Percentiles rank a stretch among this genome's conserved stretches.
These are phyloP conservation scores for Palloptera scutellata DNA, from an alignment of 2,888 invertebrate species.

Conservation along the genomic window DNA sequence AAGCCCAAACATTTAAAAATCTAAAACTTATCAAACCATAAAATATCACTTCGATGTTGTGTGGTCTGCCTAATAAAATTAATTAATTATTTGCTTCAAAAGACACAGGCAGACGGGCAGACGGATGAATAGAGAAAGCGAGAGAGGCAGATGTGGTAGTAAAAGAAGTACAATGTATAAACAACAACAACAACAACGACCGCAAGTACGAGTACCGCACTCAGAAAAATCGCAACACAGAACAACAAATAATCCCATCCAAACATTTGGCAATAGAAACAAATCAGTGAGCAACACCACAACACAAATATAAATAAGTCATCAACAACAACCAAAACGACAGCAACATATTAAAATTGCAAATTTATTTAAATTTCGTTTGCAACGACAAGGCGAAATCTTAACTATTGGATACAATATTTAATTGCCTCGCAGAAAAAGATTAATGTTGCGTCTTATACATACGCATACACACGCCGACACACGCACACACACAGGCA, in stretches of 20 bases:
- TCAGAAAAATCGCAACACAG: conserved; percentile 2
- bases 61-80: conserved; percentile 42
- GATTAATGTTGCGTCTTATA: conserved; percentile 20
- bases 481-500: conserved; percentile 19
- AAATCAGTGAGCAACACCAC: not conserved
- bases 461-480: conserved; percentile 30
- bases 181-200: too few relatives aligned
- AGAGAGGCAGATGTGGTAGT: conserved; percentile 30
- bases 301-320: conserved; percentile 21
- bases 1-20: conserved; percentile 30
- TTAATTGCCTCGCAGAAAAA: conserved; percentile 25
- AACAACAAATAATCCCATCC: not conserved
- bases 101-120: conserved; percentile 39
- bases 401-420: conserved; percentile 23
- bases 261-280: not conserved
- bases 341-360: conserved; percentile 14
- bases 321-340: conserved; percentile 25
- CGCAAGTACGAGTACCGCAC: not conserved
- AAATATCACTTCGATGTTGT: too few relatives aligned
- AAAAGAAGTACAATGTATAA: not conserved
- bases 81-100: conserved; percentile 53
- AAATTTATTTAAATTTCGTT: conserved; percentile 9
- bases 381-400: not conserved
- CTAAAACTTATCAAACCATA: conserved; percentile 7
- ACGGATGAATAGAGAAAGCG: too few relatives aligned